Base-by-base conservation (phyloP, 1,140 invertebrate genomes). In the Dendroctonus ponderosae region DNA sequence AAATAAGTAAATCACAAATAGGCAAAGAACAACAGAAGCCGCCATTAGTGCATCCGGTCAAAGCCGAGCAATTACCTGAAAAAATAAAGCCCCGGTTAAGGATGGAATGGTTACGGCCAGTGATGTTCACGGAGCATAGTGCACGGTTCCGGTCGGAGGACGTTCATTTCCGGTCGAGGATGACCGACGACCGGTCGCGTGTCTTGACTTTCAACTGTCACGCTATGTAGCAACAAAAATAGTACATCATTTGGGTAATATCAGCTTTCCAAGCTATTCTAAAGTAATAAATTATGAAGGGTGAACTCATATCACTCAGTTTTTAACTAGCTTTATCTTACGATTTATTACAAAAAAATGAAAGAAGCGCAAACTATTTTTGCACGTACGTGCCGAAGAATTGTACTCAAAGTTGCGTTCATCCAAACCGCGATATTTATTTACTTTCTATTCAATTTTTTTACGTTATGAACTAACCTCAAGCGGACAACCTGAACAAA, bases 41-140 rank as follows among this genome's bases (percentile, higher is more conserved):
- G 53, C 41, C 53, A 41, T 56, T 56, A 56, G 53, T 11, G 39
- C 26, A 56, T 56, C 53, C 53, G 53, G 53, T 56, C 53, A 56
- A 41, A 56, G 53, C 53, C 53, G 53, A 39, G 53, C 53, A 56
- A 56, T 56, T 56, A 56, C 53, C 53, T 56, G 53, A 60, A 60
- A 60, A 60, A 50, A 60, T 39, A n/a, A 60, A 60, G 49, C 15
- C 44, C 40, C 44, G 39, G 39, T 38, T 12, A 38, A 42, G 14
- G 54, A 38, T 57, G 44, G 38, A 44, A 14, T 46, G 50, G 50
- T 52, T 26, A 52, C 50, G 50, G 50, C 50, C 50, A 52, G n/a
- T 52, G 58, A 60, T 60, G 58, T 60, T 60, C 60, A 52, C 50
- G 60, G 60, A 62, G 60, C 60, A 62, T 62, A 62, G 60, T 62